These are phyloP conservation scores for Enteromius mattozi DNA, from an alignment of 2,797 vertebrate species.

Conservation along the genomic window DNA sequence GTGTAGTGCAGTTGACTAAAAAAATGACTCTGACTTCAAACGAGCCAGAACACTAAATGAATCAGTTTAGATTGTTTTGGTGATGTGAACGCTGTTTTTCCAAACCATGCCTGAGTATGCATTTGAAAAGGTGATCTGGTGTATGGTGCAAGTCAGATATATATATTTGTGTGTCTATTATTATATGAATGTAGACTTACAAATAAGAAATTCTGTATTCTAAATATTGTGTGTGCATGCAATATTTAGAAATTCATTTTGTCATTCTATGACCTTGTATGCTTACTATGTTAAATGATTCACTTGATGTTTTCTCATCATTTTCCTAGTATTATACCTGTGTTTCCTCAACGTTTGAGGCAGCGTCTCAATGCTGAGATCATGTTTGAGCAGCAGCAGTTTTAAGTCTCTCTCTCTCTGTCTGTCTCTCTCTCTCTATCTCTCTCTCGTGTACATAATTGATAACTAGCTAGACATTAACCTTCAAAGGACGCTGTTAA, in stretches of 20 bases:
- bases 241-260: neutral
- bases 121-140: neutral
- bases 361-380: neutral
- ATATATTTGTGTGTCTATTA: neutral
- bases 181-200: conserved; percentile 11
- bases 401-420: neutral
- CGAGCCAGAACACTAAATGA: neutral
- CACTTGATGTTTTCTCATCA: neutral
- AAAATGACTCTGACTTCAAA: neutral
- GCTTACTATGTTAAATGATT: neutral
- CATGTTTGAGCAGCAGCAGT: conserved; percentile 3
- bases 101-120: neutral
- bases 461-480: conserved; percentile 28
- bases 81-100: neutral
- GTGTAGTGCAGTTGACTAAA: neutral
- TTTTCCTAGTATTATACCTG: neutral
- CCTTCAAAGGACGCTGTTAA: conserved; percentile 26
- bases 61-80: neutral
- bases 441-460: neutral
- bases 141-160: neutral
- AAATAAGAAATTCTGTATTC: conserved; percentile 2
- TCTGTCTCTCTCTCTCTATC: neutral
- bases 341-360: neutral
- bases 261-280: neutral
- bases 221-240: neutral